phyloP scores from a whole-genome alignment of 2,888 invertebrate species.

The Drosophila melanocephala region DNA sequence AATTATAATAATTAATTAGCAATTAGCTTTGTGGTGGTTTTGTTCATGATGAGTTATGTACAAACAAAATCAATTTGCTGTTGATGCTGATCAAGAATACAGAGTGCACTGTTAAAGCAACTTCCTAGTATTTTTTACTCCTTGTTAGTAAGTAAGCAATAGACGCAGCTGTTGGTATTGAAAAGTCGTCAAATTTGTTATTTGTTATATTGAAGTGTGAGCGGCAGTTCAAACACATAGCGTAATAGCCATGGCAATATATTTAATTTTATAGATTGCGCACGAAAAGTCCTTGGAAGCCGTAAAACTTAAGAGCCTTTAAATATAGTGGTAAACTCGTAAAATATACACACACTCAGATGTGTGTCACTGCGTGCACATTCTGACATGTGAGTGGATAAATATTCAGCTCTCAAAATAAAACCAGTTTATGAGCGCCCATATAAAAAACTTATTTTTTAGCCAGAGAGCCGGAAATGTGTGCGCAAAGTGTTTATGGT shows the following conservation, averaged over 20 bases:
- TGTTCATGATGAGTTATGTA: not conserved
- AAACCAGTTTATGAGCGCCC: slow-evolving; percentile 60
- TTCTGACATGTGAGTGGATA: slow-evolving; percentile 43
- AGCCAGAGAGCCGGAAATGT: not conserved
- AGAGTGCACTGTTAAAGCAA: not conserved
- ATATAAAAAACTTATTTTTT: slow-evolving; percentile 27
- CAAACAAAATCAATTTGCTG: not conserved
- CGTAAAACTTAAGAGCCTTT: slow-evolving; percentile 50
- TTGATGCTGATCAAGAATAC: not conserved
- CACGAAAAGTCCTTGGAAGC: slow-evolving; percentile 20
- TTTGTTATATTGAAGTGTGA: slow-evolving; percentile 37
- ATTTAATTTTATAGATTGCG: slow-evolving; percentile 51
- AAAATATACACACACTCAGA: slow-evolving; percentile 46
- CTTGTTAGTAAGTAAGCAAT: not conserved
- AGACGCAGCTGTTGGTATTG: slow-evolving; percentile 31
- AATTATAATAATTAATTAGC: not conserved
- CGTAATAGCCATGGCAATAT: slow-evolving; percentile 23
- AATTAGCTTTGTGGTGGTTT: not conserved
- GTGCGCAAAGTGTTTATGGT: slow-evolving; percentile 59
- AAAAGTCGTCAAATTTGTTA: slow-evolving; percentile 27
- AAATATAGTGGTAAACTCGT: slow-evolving; percentile 62
- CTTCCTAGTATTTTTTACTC: not conserved
- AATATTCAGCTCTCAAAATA: slow-evolving; percentile 62
- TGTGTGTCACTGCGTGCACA: slow-evolving; percentile 10
- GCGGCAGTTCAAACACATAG: slow-evolving; percentile 42